Percentiles rank a stretch among this genome's conserved stretches.
Evolutionary conservation across 2,888 invertebrate genomes (phyloP).

Genomic region (Heliconius hortense): DNA sequence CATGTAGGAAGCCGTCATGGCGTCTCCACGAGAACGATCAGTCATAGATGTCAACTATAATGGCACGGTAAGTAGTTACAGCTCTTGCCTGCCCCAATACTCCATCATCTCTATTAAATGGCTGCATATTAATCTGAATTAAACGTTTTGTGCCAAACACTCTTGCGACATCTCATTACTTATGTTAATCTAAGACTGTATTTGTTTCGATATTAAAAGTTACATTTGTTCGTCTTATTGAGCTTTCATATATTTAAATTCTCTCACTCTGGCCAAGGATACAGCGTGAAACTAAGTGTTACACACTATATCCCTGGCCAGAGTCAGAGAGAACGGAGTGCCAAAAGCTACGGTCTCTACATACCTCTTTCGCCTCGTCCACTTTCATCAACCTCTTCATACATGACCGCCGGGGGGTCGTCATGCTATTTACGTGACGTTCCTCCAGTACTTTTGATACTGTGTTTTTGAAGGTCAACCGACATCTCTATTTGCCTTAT

Average conservation of each 20-base stretch:
- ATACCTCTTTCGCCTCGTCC: no score
- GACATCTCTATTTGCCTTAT: no score
- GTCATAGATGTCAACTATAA: constrained; percentile 77
- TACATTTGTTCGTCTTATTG: constrained; percentile 3
- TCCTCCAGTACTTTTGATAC: no score
- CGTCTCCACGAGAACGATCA: constrained; percentile 62
- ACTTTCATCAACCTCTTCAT: no score
- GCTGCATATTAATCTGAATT: constrained; percentile 58
- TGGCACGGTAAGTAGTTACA: constrained; percentile 51
- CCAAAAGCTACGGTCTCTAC: no score
- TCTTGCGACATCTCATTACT: constrained; percentile 30
- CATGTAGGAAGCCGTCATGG: constrained; percentile 59
- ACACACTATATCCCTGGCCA: not conserved
- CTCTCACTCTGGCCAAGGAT: no score
- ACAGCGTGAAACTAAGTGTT: no score
- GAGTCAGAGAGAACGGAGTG: no score
- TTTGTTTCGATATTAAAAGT: constrained; percentile 5
- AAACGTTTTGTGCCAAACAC: constrained; percentile 35
- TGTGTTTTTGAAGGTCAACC: no score
- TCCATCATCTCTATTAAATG: constrained; percentile 66
- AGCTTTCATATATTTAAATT: constrained; percentile 1
- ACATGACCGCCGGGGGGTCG: no score
- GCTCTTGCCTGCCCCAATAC: constrained; percentile 50
- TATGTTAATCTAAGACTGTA: not conserved
- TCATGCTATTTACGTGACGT: no score